These are phyloP conservation scores for Punctoribates punctum DNA, from an alignment of 2,888 invertebrate species.

Conservation along the genomic window DNA sequence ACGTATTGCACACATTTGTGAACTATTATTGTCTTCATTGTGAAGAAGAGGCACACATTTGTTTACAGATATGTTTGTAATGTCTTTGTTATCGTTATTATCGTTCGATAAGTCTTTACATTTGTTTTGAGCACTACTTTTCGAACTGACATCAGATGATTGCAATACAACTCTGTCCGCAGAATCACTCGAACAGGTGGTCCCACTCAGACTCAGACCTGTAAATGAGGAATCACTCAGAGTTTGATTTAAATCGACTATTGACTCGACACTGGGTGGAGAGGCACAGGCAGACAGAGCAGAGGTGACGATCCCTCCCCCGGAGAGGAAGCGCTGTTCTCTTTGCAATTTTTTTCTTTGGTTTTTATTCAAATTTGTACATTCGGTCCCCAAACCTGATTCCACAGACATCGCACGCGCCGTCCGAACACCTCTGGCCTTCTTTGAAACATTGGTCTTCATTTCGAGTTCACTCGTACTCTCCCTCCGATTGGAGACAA, in stretches of 20 bases:
- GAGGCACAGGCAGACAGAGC: neutral
- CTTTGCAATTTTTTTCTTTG: slow-evolving; percentile 21
- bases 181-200: neutral
- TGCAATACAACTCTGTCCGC: neutral
- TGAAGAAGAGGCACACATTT: slow-evolving; percentile 18
- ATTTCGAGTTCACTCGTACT: slow-evolving; percentile 43
- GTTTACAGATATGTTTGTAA: slow-evolving; percentile 8
- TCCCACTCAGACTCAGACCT: neutral
- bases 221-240: neutral
- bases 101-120: neutral
- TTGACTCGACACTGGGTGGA: slow-evolving; percentile 4
- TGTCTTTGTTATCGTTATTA: neutral
- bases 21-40: slow-evolving; percentile 1
- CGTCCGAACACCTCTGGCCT: slow-evolving; percentile 8
- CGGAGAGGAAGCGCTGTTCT: slow-evolving; percentile 25
- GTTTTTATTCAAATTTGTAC: slow-evolving; percentile 31
- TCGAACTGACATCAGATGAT: neutral
- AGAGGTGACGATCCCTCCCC: slow-evolving; percentile 12
- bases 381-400: slow-evolving; percentile 20
- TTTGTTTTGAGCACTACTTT: slow-evolving; percentile 19
- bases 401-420: slow-evolving; percentile 6
- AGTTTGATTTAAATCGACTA: slow-evolving; percentile 5
- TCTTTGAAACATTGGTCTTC: slow-evolving; percentile 40
- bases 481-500: slow-evolving; percentile 58
- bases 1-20: slow-evolving; percentile 21